Base-by-base conservation (phyloP, 2,888 invertebrate species). In the Andrena chrysosceles region DNA sequence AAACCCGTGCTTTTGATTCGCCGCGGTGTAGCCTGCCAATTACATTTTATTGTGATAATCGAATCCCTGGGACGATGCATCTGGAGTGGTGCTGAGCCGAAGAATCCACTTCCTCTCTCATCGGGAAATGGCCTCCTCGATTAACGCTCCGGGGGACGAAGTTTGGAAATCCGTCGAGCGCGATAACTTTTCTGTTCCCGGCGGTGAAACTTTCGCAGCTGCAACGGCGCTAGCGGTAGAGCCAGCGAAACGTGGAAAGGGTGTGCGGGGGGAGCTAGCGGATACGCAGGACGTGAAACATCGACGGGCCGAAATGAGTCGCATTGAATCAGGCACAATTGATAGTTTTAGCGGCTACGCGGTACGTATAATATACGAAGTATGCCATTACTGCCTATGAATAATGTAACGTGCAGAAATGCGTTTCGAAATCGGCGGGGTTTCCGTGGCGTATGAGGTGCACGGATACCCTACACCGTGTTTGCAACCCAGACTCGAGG, bases 31-130 rank as follows among this genome's bases (percentile, higher is more conserved):
- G 52, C 66, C 60, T 64, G 81, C 87, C 87, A 84, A 87, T 87
- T 87, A 87, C 83, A 85, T 87, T 84, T 77, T 81, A 81, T 82
- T 80, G 85, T 84, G 80, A 80, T 85, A 87, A 87, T 85, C 84
- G 72, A 84, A 74, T 76, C 77, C 60, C 68, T 81, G 63, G 66
- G 79, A 84, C 64, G 81, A 75, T 62, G 80, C 83, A 60, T 82
- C 77, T 81, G 56, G 56, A 54, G 42, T 59, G 64, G 71, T 23
- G 66, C 62, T 16, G 69, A 31, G 80, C 76, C 35, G 20, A 35
- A 13, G 63, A 33, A 23, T 69, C 60, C 62, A 56, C 56, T 70
- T 79, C 81, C 75, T 69, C 69, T 77, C 69, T 69, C 77, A 42
- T 64, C 75, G 73, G 69, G 74, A 78, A 86, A 79, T 76, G 83